Percentiles rank a stretch among this genome's conserved stretches.
Conservation (phyloP, 2,888 invertebrate genomes). For the Flexamia atlantica region DNA sequence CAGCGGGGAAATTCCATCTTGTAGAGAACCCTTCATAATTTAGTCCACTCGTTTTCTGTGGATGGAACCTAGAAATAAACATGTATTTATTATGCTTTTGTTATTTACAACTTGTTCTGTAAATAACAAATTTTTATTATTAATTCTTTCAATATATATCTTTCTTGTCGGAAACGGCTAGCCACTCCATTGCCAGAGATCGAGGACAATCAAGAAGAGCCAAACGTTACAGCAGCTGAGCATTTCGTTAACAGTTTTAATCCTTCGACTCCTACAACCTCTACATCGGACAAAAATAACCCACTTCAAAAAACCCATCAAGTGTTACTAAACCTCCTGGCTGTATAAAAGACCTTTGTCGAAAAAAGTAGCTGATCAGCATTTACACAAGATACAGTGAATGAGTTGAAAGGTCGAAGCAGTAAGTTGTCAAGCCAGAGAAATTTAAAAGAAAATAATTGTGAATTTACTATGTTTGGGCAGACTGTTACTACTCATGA, state of each 20-base stretch:
- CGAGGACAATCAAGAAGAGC: slow-evolving; percentile 36
- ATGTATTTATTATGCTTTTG: no score
- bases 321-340: slow-evolving; percentile 22
- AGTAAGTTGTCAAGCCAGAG: no score
- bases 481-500: no score
- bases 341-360: slow-evolving; percentile 52
- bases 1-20: slow-evolving; percentile 62
- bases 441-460: no score
- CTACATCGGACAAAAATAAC: slow-evolving; percentile 28
- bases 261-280: slow-evolving; percentile 29
- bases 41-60: slow-evolving; percentile 52
- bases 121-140: not conserved
- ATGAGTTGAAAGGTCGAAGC: no score
- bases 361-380: slow-evolving; percentile 50
- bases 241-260: not conserved
- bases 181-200: slow-evolving; percentile 11
- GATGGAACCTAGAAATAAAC: slow-evolving; percentile 46
- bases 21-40: slow-evolving; percentile 40
- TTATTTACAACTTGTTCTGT: slow-evolving; percentile 1
- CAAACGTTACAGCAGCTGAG: slow-evolving; percentile 37
- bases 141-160: slow-evolving; percentile 11
- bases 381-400: slow-evolving; percentile 47
- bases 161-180: slow-evolving; percentile 51
- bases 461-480: no score
- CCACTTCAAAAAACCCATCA: slow-evolving; percentile 22